A percentile compares a stretch with the other conserved stretches of the same genome.
phyloP scores from a whole-genome alignment of 2,888 invertebrate genomes.

The Acanthosepion pharaonis region DNA sequence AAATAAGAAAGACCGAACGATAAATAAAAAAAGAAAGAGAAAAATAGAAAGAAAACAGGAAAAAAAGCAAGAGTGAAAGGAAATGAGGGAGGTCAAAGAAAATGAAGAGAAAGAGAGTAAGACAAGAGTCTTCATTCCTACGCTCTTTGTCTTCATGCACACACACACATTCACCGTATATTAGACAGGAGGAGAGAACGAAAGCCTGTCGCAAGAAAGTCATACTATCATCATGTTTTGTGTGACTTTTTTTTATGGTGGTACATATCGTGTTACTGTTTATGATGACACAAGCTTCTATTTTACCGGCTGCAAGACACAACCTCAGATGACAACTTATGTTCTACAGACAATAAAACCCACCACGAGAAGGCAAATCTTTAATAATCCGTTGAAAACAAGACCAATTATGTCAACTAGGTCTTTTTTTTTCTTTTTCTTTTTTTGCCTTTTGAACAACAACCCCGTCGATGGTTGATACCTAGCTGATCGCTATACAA shows the following conservation, averaged over 20 bases:
- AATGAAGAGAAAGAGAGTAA: neutral
- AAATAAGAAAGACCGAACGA: neutral
- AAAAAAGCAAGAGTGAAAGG: neutral
- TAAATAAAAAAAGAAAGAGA: neutral
- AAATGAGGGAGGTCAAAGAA: neutral
- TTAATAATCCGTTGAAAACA: neutral
- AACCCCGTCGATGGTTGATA: neutral
- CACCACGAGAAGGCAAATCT: neutral
- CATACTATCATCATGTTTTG: neutral
- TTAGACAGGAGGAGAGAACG: neutral
- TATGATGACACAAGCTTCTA: neutral
- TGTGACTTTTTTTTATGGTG: neutral
- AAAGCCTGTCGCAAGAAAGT: neutral
- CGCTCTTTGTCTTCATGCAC: neutral
- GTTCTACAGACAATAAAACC: neutral
- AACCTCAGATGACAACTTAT: neutral
- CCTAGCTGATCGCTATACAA: neutral
- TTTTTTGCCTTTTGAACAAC: neutral
- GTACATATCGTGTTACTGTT: neutral
- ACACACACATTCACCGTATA: neutral
- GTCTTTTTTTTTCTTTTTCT: neutral
- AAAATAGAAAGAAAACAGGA: neutral
- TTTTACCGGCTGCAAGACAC: slow-evolving; percentile 8
- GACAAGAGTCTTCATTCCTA: neutral
- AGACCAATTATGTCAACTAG: neutral